Evolutionary conservation across 1,140 invertebrate genomes (phyloP), one percentile per base, ranked within the genome.

Genomic region (Pomacea maculata): DNA sequence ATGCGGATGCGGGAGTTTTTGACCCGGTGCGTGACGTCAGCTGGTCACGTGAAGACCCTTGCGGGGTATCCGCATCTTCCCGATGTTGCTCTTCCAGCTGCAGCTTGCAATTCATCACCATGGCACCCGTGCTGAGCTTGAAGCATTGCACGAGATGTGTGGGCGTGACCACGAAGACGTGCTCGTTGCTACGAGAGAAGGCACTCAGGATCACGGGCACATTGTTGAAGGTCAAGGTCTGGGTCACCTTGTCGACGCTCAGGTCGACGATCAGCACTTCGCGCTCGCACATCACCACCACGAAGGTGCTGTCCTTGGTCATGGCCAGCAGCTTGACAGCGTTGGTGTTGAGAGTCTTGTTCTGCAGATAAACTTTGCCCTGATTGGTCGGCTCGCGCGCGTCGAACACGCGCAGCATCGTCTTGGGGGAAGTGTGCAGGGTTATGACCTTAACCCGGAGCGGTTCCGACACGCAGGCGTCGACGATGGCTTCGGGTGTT

Each of bases 161-260:
- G 7, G 67, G 72, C 25, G 80, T 65, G 57, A 73, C 80, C 29
- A 83, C 45, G 34, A 85, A 80, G 3, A 85, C 67, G 79, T 85
- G 84, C 55, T 85, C 84, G 67, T 85, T 80, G 55, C 82, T 82
- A 45, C 84, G 72, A 19, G 84, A 83, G 17, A 85, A 79, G 25
- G 64, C 72, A 15, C 55, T 71, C 10, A 73, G 70, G n/a, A 73
- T 57, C 17, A 85, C 80, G 10, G 80, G 79, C 64, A 83, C 67
- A 19, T 75, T 76, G 63, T 79, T 71, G 64, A 73, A 68, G 63
- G 70, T 52, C 63, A 80, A 70, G 19, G 68, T 67, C 29, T 76
- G 25, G 54, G 29, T 52, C 9, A 80, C 80, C 45, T 78, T 70
- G 15, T 68, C 64, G 0, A 19, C 72, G 19, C 34, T 57, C 17